Percentiles rank a stretch among this genome's conserved stretches.
Conservation (phyloP, 1,140 invertebrate species). For the Drosophila kurseongensis region DNA sequence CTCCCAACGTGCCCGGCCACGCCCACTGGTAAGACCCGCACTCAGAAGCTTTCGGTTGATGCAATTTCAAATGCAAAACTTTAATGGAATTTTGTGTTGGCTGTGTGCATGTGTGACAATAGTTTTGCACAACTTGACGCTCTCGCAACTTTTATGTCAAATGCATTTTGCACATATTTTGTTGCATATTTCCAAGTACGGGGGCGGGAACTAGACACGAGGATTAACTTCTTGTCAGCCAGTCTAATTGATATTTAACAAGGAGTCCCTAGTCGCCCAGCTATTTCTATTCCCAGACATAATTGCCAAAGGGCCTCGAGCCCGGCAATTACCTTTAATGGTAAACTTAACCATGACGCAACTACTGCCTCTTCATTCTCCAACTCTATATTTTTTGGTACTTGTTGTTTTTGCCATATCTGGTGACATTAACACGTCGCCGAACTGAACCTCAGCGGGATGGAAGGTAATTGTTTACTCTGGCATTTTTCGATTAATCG, state of each 20-base stretch:
- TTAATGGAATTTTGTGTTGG: conserved; percentile 70
- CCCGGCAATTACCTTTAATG: conserved; percentile 57
- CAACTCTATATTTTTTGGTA: background rate
- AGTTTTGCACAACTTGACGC: conserved; percentile 63
- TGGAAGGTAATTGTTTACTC: conserved; percentile 38
- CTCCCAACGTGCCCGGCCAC: background rate
- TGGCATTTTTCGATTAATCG: conserved; percentile 70
- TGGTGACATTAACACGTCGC: conserved; percentile 70
- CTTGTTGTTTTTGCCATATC: conserved; percentile 7
- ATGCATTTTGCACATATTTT: conserved; percentile 64
- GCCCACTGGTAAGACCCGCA: conserved; percentile 18
- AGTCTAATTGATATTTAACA: conserved; percentile 80
- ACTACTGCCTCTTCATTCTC: conserved; percentile 17
- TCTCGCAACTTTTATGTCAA: conserved; percentile 58
- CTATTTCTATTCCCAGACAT: conserved; percentile 36
- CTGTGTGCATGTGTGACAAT: conserved; percentile 49
- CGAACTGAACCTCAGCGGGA: conserved; percentile 27
- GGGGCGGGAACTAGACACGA: background rate
- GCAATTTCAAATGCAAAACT: conserved; percentile 79
- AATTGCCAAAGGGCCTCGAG: conserved; percentile 62
- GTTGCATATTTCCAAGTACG: conserved; percentile 25
- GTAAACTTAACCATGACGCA: conserved; percentile 62
- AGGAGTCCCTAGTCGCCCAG: conserved; percentile 38
- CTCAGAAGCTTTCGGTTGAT: conserved; percentile 50
- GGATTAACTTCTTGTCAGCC: conserved; percentile 25